Base-by-base conservation (phyloP, 2,797 vertebrate genomes). In the Alectoris magna region DNA sequence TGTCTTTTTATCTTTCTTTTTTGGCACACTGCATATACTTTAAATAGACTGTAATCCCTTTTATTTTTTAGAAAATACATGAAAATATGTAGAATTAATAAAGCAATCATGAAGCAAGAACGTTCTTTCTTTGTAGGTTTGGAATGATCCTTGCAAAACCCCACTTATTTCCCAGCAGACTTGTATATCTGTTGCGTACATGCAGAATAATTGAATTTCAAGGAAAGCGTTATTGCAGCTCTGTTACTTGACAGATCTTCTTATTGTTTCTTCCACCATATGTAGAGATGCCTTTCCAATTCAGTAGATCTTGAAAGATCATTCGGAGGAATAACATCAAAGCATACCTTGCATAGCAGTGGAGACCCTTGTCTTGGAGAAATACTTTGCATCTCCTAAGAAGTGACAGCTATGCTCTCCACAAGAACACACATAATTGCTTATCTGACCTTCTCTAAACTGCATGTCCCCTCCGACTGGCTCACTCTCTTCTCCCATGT, bases 341-440 rank as follows among this genome's bases (percentile, higher is more conserved):
- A 95, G 91, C 94, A 96, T 92, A 76, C 94, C 49, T 96, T 88
- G 72, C 86, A 94, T 95, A 95, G 94, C 84, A 94, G 31, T 49
- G 74, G 58, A 91, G 80, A 81, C 88, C 60, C 93, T 96, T 87
- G 91, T 87, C 93, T 96, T 90, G 60, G 85, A 94, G 91, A 73
- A 53, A 55, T 44, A 91, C 66, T 92, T 93, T 62, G 85, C 83
- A 74, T 93, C 77, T 94, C 85, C 53, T 81, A 68, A 75, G 67
- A 93, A 90, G 56, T 81, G 93, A 91, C 83, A 88, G 91, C 90
- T 84, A 17, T n/a, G 74, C 38, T 86, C n/a, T 90, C 56, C 44
- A 27, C 41, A 10, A 79, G 88, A 81, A 39, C 68, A 83, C 58
- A 67, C 11, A 4, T 86, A 88, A 85, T 70, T 76, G 73, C 94